A percentile compares a stretch with the other conserved stretches of the same genome.
phyloP scores from a whole-genome alignment of 1,140 invertebrate genomes.

The Apis laboriosa region DNA sequence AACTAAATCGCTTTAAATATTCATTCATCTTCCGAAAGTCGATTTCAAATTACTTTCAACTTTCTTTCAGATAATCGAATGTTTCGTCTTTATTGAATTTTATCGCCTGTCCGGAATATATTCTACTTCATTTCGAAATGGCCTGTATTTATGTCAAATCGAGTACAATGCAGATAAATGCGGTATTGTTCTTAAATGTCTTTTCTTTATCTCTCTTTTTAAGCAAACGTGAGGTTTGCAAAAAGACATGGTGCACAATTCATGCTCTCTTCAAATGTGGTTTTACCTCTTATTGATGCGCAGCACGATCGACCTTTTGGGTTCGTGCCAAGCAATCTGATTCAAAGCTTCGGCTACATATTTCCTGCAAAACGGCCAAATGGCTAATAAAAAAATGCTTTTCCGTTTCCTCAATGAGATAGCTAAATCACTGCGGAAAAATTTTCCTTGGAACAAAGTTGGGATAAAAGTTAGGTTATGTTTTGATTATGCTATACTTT shows the following conservation, averaged over 20 bases:
- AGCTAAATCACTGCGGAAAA: background rate
- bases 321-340: conserved; percentile 33
- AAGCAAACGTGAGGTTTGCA: background rate
- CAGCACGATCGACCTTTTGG: conserved; percentile 50
- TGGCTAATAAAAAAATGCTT: conserved; percentile 22
- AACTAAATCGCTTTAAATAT: too few relatives aligned
- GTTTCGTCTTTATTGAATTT: background rate
- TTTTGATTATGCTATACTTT: background rate
- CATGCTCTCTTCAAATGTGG: conserved; percentile 12
- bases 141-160: background rate
- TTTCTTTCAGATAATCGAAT: background rate
- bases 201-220: conserved; percentile 7
- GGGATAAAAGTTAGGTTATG: background rate
- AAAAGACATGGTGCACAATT: background rate
- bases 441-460: background rate
- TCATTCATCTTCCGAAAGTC: background rate
- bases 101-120: background rate
- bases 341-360: background rate
- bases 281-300: conserved; percentile 31
- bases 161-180: background rate
- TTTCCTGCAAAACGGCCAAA: background rate
- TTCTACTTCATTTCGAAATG: background rate
- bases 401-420: conserved; percentile 3
- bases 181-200: too few relatives aligned
- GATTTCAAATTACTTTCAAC: background rate